Conservation (phyloP, 2,888 invertebrate genomes). For the Gymnocheta viridis region DNA sequence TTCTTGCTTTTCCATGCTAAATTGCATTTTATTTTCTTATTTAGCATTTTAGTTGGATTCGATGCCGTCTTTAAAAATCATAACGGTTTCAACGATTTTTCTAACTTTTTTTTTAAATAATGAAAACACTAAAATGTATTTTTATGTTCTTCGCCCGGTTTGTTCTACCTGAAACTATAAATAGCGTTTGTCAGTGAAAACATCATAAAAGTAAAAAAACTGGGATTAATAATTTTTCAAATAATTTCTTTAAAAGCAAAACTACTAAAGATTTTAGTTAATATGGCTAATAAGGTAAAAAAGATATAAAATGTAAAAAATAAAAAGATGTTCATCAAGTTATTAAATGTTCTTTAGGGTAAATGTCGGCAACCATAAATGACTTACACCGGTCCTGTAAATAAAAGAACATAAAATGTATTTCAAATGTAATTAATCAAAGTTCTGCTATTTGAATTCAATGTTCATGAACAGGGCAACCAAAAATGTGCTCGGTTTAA, state of each 20-base stretch:
- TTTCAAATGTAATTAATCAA: slow-evolving; percentile 10
- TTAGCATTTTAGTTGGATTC: not conserved
- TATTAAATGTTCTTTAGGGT: slow-evolving; percentile 15
- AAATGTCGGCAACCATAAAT: slow-evolving; percentile 23
- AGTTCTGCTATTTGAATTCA: not conserved
- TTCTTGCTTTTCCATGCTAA: slow-evolving; percentile 14
- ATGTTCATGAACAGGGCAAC: too few species aligned
- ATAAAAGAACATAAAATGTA: slow-evolving; percentile 21
- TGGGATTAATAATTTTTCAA: slow-evolving; percentile 38
- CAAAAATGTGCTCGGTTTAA: too few species aligned
- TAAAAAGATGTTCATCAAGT: slow-evolving; percentile 39
- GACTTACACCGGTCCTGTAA: slow-evolving; percentile 25
- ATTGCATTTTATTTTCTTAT: slow-evolving; percentile 16
- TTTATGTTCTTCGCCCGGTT: not conserved
- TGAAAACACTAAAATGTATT: slow-evolving; percentile 1
- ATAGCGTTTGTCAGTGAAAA: slow-evolving; percentile 15
- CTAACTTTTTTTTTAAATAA: not conserved
- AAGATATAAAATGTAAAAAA: slow-evolving; percentile 28
- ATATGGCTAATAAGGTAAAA: slow-evolving; percentile 4
- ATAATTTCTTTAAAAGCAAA: slow-evolving; percentile 21
- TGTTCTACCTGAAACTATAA: not conserved
- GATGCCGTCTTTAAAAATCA: not conserved
- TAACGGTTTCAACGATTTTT: slow-evolving; percentile 5
- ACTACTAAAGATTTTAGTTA: not conserved
- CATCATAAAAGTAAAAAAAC: slow-evolving; percentile 18